Evolutionary conservation across 2,888 invertebrate genomes (phyloP), one percentile per base, ranked within the genome.

Genomic region (Blastobasis lacticolella): DNA sequence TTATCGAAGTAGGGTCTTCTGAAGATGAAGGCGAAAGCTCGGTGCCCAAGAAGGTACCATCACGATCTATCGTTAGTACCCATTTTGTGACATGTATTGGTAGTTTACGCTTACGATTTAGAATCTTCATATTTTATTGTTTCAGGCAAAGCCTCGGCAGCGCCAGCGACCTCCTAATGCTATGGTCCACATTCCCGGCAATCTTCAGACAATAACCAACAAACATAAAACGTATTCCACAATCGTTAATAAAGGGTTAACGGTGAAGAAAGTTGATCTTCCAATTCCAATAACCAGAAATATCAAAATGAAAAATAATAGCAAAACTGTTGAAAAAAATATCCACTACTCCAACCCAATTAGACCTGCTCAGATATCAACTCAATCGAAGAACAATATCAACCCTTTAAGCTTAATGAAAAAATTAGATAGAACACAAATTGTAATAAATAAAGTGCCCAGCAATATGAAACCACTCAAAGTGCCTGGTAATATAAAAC

Each of bases 1-100:
- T 88, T 52, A 88, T 88, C 56, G 86, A 86, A 67, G 71, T 87
- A 61, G 86, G 76, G 46, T 88, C 88, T 60, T 88, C 88, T 45
- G 88, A 88, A 52, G 88, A 88, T 57, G 88, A 88, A 23, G 23
- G 23, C 23, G 23, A 23, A 23, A 52, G 58, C 73, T 8, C 85
- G 58, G 73, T 72, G 37, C 74, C 75, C 10, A 87, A 85, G 63
- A 84, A 78, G 75, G 88, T 88, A 48, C 36, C 23, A 9, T 43
- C 5, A 42, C 49, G 46, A 41, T 7, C 51, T 51, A 48, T 41
- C 44, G 4, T 45, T 51, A 38, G 47, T 44, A 38, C 52, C 23
- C 23, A 23, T 23, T 23, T 23, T 23, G 23, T 23, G 23, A 23
- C 23, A 23, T 23, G 23, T 23, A 23, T 23, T 23, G 1, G 23